Conservation (phyloP, 2,113 vertebrate species). For the Parotia lawesii region DNA sequence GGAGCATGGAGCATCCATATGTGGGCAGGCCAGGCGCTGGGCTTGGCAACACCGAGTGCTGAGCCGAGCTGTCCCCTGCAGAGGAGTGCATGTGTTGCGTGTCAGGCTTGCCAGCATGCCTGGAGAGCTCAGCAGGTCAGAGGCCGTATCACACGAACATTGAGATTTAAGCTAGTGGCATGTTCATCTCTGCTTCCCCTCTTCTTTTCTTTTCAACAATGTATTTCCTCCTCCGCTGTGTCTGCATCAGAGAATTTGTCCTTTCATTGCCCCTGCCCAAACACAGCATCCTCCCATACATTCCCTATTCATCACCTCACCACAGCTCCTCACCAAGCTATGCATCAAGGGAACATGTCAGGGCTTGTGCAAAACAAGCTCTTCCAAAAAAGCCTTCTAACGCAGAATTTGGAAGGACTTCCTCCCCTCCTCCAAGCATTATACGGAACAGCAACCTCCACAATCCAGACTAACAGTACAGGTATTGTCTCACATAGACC, state of each 20-base stretch:
- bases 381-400: neutral
- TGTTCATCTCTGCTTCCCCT: neutral
- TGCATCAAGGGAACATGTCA: neutral
- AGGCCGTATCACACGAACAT: rapidly evolving
- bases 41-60: neutral
- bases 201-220: neutral
- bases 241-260: neutral
- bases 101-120: neutral
- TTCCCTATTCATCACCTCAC: neutral
- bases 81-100: rapidly evolving
- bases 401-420: neutral
- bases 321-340: neutral
- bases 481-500: neutral
- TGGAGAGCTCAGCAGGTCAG: neutral
- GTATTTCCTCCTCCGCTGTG: neutral
- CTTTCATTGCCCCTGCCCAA: neutral
- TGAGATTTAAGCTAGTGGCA: neutral
- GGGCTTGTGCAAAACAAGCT: neutral
- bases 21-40: neutral
- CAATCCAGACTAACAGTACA: neutral
- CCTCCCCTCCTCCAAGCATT: rapidly evolving
- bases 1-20: neutral
- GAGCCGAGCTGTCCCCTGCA: rapidly evolving
- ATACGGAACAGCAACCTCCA: neutral
- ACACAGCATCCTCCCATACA: neutral